Evolutionary conservation across 1,140 invertebrate species (phyloP).

Genomic region (Drosophila kikkawai): DNA sequence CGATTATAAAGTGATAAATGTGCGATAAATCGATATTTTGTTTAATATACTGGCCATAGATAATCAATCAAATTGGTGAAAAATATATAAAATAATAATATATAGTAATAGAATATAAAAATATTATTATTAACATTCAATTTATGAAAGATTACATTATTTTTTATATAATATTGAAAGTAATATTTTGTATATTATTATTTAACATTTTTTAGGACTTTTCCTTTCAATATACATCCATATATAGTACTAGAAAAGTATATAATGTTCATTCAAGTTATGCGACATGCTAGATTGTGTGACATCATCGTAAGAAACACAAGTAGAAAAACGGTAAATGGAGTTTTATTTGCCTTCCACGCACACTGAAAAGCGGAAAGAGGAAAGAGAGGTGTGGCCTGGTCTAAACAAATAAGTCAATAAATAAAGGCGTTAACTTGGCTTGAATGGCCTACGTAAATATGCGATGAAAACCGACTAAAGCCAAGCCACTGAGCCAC

Average conservation of each 20-base stretch:
- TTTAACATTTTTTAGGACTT: neutral
- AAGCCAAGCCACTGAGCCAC: slow-evolving; percentile 13
- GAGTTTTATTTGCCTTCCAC: slow-evolving; percentile 69
- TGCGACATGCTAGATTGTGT: slow-evolving; percentile 27
- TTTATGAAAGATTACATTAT: neutral
- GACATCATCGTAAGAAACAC: slow-evolving; percentile 65
- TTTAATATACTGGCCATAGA: too few species aligned
- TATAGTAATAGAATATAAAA: too few species aligned
- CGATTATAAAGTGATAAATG: too few species aligned
- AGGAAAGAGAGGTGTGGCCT: slow-evolving; percentile 13
- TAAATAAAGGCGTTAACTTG: slow-evolving; percentile 82
- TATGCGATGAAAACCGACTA: slow-evolving; percentile 70
- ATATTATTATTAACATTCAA: neutral
- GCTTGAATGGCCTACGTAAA: slow-evolving; percentile 78
- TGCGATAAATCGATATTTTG: too few species aligned
- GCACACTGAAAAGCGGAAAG: slow-evolving; percentile 21
- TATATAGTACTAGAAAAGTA: neutral
- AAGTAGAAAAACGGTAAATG: slow-evolving; percentile 71
- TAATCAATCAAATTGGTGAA: too few species aligned
- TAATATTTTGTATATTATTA: too few species aligned
- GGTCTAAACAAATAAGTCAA: slow-evolving; percentile 78
- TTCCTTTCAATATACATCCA: neutral
- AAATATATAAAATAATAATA: too few species aligned
- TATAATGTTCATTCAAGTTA: slow-evolving; percentile 3
- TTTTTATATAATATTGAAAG: neutral